phyloP scores from a whole-genome alignment of 2,113 vertebrate genomes.

The Gymnobelideus leadbeateri region DNA sequence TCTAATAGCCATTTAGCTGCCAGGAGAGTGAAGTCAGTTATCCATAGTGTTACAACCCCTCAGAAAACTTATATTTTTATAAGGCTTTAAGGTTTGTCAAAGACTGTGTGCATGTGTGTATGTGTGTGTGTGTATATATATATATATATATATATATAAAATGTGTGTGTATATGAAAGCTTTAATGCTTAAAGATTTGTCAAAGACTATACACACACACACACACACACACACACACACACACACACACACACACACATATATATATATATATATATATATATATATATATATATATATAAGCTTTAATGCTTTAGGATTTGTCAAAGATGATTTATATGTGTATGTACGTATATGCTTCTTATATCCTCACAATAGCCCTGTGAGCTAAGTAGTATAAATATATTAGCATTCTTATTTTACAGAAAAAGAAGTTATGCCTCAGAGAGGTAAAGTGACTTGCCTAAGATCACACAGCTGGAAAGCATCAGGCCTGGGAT shows the following conservation, averaged over 20 bases:
- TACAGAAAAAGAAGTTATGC: not conserved
- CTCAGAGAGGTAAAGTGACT: not conserved
- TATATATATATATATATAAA: too few relatives aligned
- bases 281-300: too few relatives aligned
- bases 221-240: too few relatives aligned
- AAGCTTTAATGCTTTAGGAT: too few relatives aligned
- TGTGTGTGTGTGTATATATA: too few relatives aligned
- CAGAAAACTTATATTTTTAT: not conserved
- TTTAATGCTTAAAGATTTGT: too few relatives aligned
- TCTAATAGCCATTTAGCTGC: too few relatives aligned
- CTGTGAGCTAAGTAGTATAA: not conserved
- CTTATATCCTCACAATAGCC: not conserved
- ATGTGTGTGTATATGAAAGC: too few relatives aligned
- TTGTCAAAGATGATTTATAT: not conserved
- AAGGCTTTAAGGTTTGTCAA: not conserved
- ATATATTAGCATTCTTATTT: not conserved
- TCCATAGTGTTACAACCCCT: not conserved
- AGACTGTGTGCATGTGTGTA: too few relatives aligned
- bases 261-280: too few relatives aligned
- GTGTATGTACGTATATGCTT: not conserved
- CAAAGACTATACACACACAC: too few relatives aligned
- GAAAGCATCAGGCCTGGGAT: not conserved
- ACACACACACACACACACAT: too few relatives aligned
- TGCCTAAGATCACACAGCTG: not conserved
- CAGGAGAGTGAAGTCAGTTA: not conserved